Percentiles rank a stretch among this genome's conserved stretches.
Evolutionary conservation across 92 coral and sea anemone species (phyloP).

Genomic region (Phenganax marumi): DNA sequence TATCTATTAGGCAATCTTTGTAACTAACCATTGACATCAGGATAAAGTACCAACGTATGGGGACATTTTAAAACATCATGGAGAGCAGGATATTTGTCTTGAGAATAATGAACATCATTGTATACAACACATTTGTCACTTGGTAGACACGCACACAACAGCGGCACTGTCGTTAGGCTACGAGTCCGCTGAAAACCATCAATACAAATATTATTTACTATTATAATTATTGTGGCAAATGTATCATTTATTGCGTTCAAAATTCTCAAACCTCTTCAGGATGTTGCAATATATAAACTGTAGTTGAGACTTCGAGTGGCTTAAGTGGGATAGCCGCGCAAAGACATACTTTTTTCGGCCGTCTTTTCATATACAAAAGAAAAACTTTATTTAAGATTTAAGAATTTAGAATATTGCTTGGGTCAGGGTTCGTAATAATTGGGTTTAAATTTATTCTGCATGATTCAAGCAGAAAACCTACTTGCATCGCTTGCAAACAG

Average conservation of each 20-base stretch:
- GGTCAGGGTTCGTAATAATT: not conserved
- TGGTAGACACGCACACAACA: constrained; percentile 76
- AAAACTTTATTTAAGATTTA: not conserved
- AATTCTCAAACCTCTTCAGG: constrained; percentile 63
- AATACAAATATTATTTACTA: not conserved
- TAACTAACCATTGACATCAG: constrained; percentile 75
- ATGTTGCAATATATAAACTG: constrained; percentile 81
- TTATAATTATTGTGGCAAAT: not conserved
- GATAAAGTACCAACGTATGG: constrained; percentile 77
- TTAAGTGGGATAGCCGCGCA: constrained; percentile 73
- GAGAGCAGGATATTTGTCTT: constrained; percentile 65
- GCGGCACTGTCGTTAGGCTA: constrained; percentile 88
- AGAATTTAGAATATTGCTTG: too few relatives aligned
- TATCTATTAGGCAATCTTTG: not conserved
- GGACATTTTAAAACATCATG: constrained; percentile 61
- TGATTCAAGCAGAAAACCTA: constrained; percentile 30
- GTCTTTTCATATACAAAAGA: constrained; percentile 46
- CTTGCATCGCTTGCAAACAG: constrained; percentile 85
- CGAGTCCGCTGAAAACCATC: constrained; percentile 64
- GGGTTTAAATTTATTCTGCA: not conserved
- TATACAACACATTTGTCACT: constrained; percentile 72
- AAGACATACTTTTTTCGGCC: constrained; percentile 84
- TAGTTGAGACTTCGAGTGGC: constrained; percentile 69
- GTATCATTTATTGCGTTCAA: not conserved
- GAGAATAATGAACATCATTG: constrained; percentile 68